phyloP scores from a whole-genome alignment of 2,113 vertebrate genomes.

The Corythoichthys haematopterus region DNA sequence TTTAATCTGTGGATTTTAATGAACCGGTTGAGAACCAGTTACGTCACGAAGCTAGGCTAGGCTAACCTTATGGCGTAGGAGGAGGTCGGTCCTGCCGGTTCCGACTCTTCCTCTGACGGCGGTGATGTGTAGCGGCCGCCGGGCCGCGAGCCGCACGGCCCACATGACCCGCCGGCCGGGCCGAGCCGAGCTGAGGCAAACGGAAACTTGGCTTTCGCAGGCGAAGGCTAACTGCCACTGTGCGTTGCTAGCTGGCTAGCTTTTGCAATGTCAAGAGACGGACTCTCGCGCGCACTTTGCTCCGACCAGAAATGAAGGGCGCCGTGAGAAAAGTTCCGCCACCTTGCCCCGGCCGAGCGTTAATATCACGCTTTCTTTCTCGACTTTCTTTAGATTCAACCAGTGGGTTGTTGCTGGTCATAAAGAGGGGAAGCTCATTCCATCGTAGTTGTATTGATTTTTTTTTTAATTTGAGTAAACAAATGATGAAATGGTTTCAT shows the following conservation, averaged over 20 bases:
- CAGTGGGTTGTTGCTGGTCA: too few species aligned
- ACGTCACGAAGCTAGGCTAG: conserved; percentile 13
- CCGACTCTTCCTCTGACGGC: conserved; percentile 17
- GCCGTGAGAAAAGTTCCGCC: too few species aligned
- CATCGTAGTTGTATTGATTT: too few species aligned
- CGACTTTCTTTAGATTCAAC: too few species aligned
- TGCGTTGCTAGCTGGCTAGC: conserved; percentile 1
- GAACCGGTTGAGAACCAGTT: not conserved
- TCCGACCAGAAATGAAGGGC: conserved; percentile 36
- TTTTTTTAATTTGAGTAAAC: too few species aligned
- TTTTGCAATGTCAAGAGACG: conserved; percentile 69
- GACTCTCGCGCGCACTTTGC: conserved; percentile 30
- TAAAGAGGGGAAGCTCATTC: too few species aligned
- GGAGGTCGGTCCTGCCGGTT: conserved; percentile 33
- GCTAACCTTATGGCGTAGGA: conserved; percentile 63
- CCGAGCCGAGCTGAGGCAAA: not conserved
- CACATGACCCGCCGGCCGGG: not conserved
- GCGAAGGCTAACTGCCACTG: not conserved
- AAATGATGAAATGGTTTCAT: too few species aligned
- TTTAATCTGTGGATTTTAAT: too few species aligned
- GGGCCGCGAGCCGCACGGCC: conserved; percentile 61
- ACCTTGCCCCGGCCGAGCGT: too few species aligned
- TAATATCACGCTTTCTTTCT: too few species aligned
- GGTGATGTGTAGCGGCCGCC: conserved; percentile 59
- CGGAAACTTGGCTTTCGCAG: too few species aligned